Conservation (phyloP, 2,797 vertebrate genomes). For the Dryobates pubescens region DNA sequence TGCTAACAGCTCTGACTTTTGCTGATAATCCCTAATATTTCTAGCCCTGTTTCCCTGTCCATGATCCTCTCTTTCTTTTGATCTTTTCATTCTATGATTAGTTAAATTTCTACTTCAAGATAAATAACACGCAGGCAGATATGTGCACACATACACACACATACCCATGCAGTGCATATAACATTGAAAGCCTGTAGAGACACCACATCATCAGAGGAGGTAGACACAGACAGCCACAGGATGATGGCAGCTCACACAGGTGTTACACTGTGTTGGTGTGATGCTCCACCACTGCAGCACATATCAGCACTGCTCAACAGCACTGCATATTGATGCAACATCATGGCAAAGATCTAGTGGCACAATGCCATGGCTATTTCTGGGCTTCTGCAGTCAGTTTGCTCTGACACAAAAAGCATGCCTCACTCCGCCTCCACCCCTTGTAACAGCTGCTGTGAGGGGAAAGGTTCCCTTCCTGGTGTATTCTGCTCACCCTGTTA, state of each 20-base stretch:
- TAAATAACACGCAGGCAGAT: rapidly evolving
- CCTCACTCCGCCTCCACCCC: neutral
- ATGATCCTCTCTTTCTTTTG: neutral
- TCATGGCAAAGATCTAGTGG: neutral
- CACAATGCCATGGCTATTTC: conserved; percentile 24
- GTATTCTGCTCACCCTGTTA: neutral
- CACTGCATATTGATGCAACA: neutral
- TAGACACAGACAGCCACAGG: neutral
- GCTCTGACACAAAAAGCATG: conserved; percentile 1
- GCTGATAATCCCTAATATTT: neutral
- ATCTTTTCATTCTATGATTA: neutral
- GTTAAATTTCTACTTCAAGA: neutral
- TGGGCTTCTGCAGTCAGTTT: neutral
- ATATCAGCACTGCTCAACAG: rapidly evolving
- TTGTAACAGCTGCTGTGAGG: neutral
- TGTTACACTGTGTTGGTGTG: rapidly evolving
- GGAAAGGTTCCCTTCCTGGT: neutral
- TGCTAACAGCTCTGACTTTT: neutral
- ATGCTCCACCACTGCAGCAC: neutral
- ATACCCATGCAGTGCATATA: no score
- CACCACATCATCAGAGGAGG: neutral
- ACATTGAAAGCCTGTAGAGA: neutral
- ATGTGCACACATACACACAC: rapidly evolving
- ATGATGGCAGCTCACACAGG: rapidly evolving
- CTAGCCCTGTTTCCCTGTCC: neutral